Evolutionary conservation across 2,113 vertebrate species (phyloP).

Genomic region (Phocoena phocoena): DNA sequence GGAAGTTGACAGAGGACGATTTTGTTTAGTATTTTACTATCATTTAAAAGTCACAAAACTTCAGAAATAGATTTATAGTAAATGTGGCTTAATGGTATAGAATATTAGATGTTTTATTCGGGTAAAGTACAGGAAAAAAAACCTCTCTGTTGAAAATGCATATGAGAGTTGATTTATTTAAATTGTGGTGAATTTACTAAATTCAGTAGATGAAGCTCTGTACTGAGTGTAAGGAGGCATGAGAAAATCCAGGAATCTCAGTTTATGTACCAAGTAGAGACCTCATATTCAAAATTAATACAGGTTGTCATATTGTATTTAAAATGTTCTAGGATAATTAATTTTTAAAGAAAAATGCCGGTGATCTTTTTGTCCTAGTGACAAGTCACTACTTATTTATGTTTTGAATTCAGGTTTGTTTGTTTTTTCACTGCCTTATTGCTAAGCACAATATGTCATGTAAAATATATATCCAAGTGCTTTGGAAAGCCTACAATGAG

Average conservation of each 20-base stretch:
- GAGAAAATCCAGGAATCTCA: neutral
- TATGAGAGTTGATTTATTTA: neutral
- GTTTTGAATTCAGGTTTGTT: slow-evolving; percentile 1
- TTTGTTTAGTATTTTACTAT: slow-evolving; percentile 37
- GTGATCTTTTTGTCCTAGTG: neutral
- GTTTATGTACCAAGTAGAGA: neutral
- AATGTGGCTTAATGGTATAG: neutral
- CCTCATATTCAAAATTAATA: slow-evolving; percentile 6
- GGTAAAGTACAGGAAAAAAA: neutral
- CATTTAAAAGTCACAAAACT: neutral
- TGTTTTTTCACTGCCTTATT: slow-evolving; percentile 3
- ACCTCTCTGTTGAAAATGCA: neutral
- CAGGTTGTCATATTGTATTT: neutral
- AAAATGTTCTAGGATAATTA: slow-evolving; percentile 25
- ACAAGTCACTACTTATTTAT: neutral
- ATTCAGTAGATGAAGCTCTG: neutral
- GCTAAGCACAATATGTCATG: neutral
- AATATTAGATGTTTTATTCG: neutral
- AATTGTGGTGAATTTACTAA: neutral
- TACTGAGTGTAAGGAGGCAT: neutral
- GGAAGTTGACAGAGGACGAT: neutral
- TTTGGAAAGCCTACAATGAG: slow-evolving; percentile 23
- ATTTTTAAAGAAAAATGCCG: slow-evolving; percentile 8
- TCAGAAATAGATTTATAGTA: slow-evolving; percentile 24
- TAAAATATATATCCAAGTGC: neutral